Evolutionary conservation across 64 coral and sea anemone species (phyloP), one percentile per base, ranked within the genome.

Genomic region (Montipora efflorescens): DNA sequence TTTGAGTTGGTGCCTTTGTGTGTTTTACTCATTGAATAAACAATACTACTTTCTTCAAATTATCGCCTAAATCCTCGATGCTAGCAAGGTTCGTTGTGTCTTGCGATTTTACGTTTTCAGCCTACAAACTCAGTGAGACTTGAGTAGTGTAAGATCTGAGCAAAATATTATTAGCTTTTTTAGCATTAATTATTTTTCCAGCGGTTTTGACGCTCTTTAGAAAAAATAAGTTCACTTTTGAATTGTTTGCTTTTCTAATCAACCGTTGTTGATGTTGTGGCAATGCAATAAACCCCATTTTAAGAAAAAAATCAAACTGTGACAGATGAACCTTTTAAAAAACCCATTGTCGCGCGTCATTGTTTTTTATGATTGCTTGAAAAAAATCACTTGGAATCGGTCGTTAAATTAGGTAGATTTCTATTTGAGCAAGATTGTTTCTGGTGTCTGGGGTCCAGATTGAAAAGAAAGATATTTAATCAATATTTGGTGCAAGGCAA

Each of bases 221-320:
- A 86, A 76, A 86, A 76, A 86, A 72, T 86, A 72, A 71, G 18
- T 86, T 86, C 66, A 67, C 82, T 72, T 78, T 72, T 71, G 46
- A 71, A 67, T 84, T 86, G 82, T 86, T 86, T 86, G 82, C 48
- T 86, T 86, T 86, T 50, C 66, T 46, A 86, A 86, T 86, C 68
- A 71, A 49, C 8, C 45, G 6, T 44, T 86, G 82, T 86, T 86
- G 82, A 86, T 59, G 49, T 86, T 86, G 43, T 51, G 64, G 7
- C 62, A 48, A 45, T 71, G 82, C 19, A 70, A 70, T 22, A 71
- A 59, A 71, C 22, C 13, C 43, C 48, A 59, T 58, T 48, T 47
- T 68, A 67, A 16, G 28, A 10, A 15, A 86, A 86, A 86, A 21
- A 71, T 70, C 62, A 85, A 50, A 70, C 82, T 50, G 66, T 22